Evolutionary conservation across 2,113 vertebrate genomes (phyloP), one percentile per base, ranked within the genome.

Genomic region (Corythaixoides concolor): DNA sequence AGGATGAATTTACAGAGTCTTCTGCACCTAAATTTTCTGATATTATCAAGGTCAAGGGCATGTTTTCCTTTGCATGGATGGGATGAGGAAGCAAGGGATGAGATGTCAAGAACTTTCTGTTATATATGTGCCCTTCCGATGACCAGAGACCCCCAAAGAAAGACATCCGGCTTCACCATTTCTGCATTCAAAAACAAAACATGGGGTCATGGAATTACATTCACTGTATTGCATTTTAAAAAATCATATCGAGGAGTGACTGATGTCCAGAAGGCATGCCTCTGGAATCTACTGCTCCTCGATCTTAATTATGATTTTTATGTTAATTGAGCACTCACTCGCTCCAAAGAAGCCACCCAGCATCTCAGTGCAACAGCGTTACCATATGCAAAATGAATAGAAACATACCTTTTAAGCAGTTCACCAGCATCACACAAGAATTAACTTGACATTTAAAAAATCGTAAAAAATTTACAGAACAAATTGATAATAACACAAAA

Each of bases 381-480:
- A 5, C 72, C 55, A 0, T 27, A 89, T 35, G 87, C 69, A 43
- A 91, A 93, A 70, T 3, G 0, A 27, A 73, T 56, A 63, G 84
- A 15, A 80, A 39, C 50, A 41, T 72, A n/a, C 37, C 79, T 87
- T 56, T 4, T 10, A 56, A 28, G 35, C 43, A 23, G 30, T 52
- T 66, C 85, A 49, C 32, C 1, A 58, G 41, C 67, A 3, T n/a
- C 76, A 69, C 90, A 6, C 82, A 9, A 91, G 81, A 85, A 95
- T 97, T 96, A 96, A 96, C 64, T 95, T 15, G 87, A 97, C 93
- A 96, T 97, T 97, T 96, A 97, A 97, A 97, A 97, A 94, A 96
- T 67, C 91, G 95, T 97, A 90, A 96, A 95, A 97, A 95, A 95
- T 95, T 89, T 58, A 60, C 60, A 6, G 64, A 33, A 19, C 73